Evolutionary conservation across 2,888 invertebrate genomes (phyloP).

Genomic region (Dolomedes plantarius): DNA sequence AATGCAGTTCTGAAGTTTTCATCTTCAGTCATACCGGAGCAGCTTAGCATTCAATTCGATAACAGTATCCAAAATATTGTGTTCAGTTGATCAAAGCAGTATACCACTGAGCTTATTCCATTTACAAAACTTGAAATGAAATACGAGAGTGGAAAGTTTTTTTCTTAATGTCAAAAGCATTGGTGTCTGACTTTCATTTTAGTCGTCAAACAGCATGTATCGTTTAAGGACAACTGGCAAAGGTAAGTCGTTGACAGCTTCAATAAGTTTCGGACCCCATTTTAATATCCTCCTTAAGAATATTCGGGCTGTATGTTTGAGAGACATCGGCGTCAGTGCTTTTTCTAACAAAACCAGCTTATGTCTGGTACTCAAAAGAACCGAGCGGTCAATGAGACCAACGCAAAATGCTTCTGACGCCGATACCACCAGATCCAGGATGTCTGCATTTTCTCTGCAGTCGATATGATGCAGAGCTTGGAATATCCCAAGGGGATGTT

Average conservation of each 20-base stretch:
- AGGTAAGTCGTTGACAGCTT: constrained; percentile 80
- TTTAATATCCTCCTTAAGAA: constrained; percentile 81
- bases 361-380: constrained; percentile 82
- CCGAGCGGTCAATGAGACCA: constrained; percentile 86
- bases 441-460: constrained; percentile 77
- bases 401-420: constrained; percentile 87
- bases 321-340: constrained; percentile 82
- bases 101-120: too few species aligned
- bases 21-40: too few species aligned
- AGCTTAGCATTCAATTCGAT: too few species aligned
- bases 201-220: constrained; percentile 82
- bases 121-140: too few species aligned
- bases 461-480: constrained; percentile 84
- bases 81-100: too few species aligned
- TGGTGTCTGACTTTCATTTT: too few species aligned
- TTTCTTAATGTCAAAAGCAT: too few species aligned
- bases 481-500: constrained; percentile 88
- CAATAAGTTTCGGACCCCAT: constrained; percentile 52
- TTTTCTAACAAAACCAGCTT: constrained; percentile 82
- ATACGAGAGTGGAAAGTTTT: too few species aligned
- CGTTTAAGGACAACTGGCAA: constrained; percentile 82
- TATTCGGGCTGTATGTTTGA: constrained; percentile 83
- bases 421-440: constrained; percentile 82
- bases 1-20: too few species aligned
- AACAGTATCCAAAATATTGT: too few species aligned